phyloP scores from a whole-genome alignment of 2,113 vertebrate species.

The Peromyscus californicus region DNA sequence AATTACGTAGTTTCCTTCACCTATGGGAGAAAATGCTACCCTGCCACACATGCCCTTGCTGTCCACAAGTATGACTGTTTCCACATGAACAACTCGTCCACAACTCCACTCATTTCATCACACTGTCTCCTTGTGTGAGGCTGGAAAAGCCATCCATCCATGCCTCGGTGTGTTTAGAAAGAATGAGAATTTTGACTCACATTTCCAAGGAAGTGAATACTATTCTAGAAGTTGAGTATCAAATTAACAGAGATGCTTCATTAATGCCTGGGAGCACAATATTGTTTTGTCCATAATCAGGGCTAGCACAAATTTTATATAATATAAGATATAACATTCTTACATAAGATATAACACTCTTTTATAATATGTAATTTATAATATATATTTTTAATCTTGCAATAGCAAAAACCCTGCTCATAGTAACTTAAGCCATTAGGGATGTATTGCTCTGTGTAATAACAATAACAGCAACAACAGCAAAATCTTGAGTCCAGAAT shows the following conservation, averaged over 20 bases:
- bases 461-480: neutral
- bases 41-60: neutral
- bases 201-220: conserved; percentile 53
- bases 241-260: conserved; percentile 30
- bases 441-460: neutral
- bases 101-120: neutral
- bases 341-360: neutral
- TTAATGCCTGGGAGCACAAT: conserved; percentile 9
- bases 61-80: neutral
- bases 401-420: neutral
- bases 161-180: conserved; percentile 28
- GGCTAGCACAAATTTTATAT: neutral
- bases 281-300: neutral
- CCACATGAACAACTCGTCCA: neutral
- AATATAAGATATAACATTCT: no score
- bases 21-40: neutral
- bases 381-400: neutral
- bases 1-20: neutral
- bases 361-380: neutral
- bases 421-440: neutral
- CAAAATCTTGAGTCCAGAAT: neutral
- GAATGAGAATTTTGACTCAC: neutral
- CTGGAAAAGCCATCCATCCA: neutral
- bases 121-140: neutral
- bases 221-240: neutral